Base-by-base conservation (phyloP, 2,888 invertebrate genomes). In the Linhomoeus sp. region DNA sequence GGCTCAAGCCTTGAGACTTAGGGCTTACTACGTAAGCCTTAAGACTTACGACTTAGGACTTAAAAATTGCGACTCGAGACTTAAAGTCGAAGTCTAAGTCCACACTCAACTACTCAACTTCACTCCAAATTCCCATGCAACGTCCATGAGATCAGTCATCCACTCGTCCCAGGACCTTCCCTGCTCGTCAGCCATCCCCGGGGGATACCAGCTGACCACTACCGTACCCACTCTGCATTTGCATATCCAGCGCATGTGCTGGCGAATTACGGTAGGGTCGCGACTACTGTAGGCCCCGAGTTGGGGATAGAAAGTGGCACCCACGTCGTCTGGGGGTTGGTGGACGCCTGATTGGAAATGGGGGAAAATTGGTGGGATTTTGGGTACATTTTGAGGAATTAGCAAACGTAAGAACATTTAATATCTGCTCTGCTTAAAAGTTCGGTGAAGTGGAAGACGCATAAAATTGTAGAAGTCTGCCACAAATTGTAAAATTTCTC, bases 221-320 rank as follows among this genome's bases (percentile, higher is more conserved):
- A 76, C 56, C 14, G 76, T 76, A 37, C 76, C 71, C 50, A 76
- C 70, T 45, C 76, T 75, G 43, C 75, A 69, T 41, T 67, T 68
- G 42, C 69, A 67, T 17, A 78, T 70, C 61, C 75, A 74, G 52
- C 70, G 66, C 70, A 78, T 75, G 54, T 78, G 78, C 45, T 69
- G 64, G 24, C 70, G 65, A 35, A 77, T 50, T 17, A 52, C 51
- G 14, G 17, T 45, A 3, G 46, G 46, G 47, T 57, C 52, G 17
- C 52, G 45, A 36, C 52, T 52, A 40, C 73, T 73, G 60, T 75
- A 75, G 36, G 71, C 67, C 1, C 73, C 75, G 15, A 74, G 58
- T 39, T 59, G 49, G 9, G 75, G 75, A 55, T 72, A 75, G 55
- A 65, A 75, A 55, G 69, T 72, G 12, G 73, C 64, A 1, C 70